These are phyloP conservation scores for Rhopilema esculentum DNA, from an alignment of 30 jellyfish, hydroid and myxozoan species.

Conservation along the genomic window DNA sequence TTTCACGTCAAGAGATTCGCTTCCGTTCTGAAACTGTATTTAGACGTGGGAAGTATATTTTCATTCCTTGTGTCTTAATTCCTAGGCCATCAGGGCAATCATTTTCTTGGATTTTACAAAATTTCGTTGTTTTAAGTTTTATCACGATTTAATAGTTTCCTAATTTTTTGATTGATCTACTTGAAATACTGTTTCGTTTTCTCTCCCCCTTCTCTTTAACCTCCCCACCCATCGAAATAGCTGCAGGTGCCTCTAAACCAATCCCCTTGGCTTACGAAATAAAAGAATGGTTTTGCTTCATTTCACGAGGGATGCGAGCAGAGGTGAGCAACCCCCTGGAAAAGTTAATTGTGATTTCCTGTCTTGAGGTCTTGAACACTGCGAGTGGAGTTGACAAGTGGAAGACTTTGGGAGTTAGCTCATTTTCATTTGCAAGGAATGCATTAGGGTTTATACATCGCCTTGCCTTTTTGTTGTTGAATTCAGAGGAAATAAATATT, in stretches of 20 bases:
- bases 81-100: too few relatives aligned
- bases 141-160: too few relatives aligned
- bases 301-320: background rate
- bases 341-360: conserved; percentile 72
- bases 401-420: conserved; percentile 1
- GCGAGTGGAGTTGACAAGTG: conserved; percentile 43
- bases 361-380: conserved; percentile 37
- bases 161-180: too few relatives aligned
- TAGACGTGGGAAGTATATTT: too few relatives aligned
- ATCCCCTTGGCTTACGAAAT: background rate
- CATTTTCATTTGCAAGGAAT: background rate
- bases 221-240: background rate
- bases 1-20: too few relatives aligned
- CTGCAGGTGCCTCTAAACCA: background rate
- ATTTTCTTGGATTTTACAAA: too few relatives aligned
- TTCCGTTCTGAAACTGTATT: too few relatives aligned
- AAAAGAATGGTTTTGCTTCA: background rate
- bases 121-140: too few relatives aligned
- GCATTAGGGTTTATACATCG: background rate
- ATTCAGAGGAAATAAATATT: background rate
- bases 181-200: background rate
- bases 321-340: conserved; percentile 40
- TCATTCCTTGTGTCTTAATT: too few relatives aligned
- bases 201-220: background rate
- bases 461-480: background rate